Base-by-base conservation (phyloP, 2,797 vertebrate species). In the Podarcis lilfordi region DNA sequence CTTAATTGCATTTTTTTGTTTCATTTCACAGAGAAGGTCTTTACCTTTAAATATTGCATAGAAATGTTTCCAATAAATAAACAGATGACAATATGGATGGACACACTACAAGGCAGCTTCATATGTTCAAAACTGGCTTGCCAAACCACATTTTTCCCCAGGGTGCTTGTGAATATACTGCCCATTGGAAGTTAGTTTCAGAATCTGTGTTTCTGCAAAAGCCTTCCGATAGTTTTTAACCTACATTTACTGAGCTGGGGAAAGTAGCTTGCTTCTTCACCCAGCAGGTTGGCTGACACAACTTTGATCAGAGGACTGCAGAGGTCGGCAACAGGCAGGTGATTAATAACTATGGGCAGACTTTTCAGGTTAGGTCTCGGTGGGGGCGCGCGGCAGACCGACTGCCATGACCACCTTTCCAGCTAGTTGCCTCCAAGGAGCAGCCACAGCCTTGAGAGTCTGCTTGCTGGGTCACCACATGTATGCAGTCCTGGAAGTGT, bases 251-350 rank as follows among this genome's bases (percentile, higher is more conserved):
- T 17, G 7, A 32, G 25, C 55, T 25, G 55, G n/a, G 35, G 59
- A 85, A 85, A 80, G 37, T 23, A 37, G 25, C 77, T 55, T 27
- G 40, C 55, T 55, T n/a, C 43, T 59, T 75, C n/a, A 29, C 40
- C 50, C 61, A 69, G 35, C 71, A 81, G 69, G 11, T 4, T 80
- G 32, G 32, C 29, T 68, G 81, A 88, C 61, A 77, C 29, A 85
- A 76, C 72, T 43, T 85, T 88, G 71, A 77, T 40, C 37, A 25
- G 23, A 68, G 59, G 75, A 35, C 37, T 25, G 32, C 82, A 71
- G 86, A 88, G 78, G 78, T 85, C 77, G 45, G 45, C 72, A 29
- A 45, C 40, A 45, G n/a, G 71, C 45, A 88, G 50, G 37, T 72
- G 72, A 90, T 88, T 82, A 82, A 90, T 86, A 86, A 80, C 17